Conservation (phyloP, 1,140 invertebrate species). For the Pristionchus pacificus region DNA sequence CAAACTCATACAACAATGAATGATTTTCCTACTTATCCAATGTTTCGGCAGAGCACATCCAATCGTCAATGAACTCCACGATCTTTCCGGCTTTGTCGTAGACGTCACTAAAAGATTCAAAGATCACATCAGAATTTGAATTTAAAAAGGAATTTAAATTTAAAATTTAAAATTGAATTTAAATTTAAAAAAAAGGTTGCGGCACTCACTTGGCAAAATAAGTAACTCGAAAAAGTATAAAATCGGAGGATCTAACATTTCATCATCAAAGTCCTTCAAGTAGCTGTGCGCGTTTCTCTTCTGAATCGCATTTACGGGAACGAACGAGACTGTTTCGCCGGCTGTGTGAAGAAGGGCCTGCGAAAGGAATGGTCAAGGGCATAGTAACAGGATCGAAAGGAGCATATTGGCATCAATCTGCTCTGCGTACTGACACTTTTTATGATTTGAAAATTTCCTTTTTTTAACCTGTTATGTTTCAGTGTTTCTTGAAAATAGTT, state of each 20-base stretch:
- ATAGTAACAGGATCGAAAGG: too few relatives aligned
- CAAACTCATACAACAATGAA: neutral
- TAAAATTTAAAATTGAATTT: neutral
- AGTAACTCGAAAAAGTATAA: too few relatives aligned
- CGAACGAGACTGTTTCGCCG: conserved; percentile 28
- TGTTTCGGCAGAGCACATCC: neutral
- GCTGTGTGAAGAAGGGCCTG: conserved; percentile 37
- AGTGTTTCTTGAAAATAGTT: too few relatives aligned
- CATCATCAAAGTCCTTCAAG: conserved; percentile 33
- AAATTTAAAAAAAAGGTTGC: too few relatives aligned
- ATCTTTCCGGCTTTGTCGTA: conserved; percentile 7
- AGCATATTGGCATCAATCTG: too few relatives aligned
- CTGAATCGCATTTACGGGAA: conserved; percentile 33
- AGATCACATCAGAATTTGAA: too few relatives aligned
- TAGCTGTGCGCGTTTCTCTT: conserved; percentile 32
- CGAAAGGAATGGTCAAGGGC: too few relatives aligned
- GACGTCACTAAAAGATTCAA: conserved; percentile 7
- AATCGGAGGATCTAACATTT: too few relatives aligned
- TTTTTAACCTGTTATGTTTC: too few relatives aligned
- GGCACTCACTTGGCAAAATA: too few relatives aligned
- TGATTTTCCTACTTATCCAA: neutral
- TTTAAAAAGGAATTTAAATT: neutral
- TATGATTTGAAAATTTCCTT: too few relatives aligned
- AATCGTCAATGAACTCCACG: conserved; percentile 4
- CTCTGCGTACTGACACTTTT: too few relatives aligned